Percentiles rank a stretch among this genome's conserved stretches.
Conservation (phyloP, 2,888 invertebrate genomes). For the Drosophila glabriapex region DNA sequence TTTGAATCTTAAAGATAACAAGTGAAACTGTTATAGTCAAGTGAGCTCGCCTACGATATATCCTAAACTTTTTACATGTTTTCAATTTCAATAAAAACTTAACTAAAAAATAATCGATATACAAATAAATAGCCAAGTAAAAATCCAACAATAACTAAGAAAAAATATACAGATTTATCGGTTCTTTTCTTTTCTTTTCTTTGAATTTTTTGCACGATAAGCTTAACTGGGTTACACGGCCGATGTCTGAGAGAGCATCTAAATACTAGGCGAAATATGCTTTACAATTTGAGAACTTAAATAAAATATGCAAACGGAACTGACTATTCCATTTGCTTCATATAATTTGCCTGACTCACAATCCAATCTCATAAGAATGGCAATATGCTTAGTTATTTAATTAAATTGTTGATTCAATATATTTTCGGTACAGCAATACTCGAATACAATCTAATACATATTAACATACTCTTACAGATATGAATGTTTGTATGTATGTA, state of each 20-base stretch:
- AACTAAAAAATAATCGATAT: neutral
- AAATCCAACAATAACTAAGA: neutral
- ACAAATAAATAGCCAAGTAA: neutral
- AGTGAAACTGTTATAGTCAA: neutral
- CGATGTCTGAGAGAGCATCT: neutral
- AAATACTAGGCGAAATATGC: neutral
- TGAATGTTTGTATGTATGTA: conserved; percentile 1
- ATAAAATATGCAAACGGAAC: neutral
- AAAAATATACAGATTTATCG: neutral
- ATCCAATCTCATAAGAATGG: neutral
- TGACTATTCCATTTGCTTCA: neutral
- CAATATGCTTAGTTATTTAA: conserved; percentile 10
- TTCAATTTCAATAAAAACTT: neutral
- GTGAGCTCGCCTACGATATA: neutral
- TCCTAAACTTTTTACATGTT: neutral
- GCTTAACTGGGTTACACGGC: neutral
- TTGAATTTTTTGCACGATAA: neutral
- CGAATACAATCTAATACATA: conserved; percentile 27
- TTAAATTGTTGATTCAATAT: conserved; percentile 26
- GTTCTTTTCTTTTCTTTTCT: no score
- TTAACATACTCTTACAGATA: conserved; percentile 19
- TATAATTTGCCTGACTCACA: neutral
- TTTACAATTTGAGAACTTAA: neutral
- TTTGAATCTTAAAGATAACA: neutral
- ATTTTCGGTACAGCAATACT: conserved; percentile 25